Conservation (phyloP, 2,113 vertebrate species). For the Psophia crepitans region DNA sequence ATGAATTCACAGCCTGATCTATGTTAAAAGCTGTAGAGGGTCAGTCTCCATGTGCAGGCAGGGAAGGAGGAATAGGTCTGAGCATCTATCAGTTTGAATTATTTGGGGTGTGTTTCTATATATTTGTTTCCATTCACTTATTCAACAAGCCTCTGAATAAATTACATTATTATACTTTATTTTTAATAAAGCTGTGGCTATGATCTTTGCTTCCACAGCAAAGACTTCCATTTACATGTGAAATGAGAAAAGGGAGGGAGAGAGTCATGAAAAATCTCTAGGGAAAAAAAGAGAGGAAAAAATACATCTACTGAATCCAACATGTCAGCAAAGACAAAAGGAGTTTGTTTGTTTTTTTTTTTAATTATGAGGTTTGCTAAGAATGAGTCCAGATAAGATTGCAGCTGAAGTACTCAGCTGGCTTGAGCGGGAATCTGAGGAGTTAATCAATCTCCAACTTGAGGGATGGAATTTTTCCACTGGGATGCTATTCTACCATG, state of each 20-base stretch:
- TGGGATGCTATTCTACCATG: neutral
- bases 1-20: neutral
- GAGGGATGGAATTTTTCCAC: neutral
- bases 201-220: neutral
- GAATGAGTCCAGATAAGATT: neutral
- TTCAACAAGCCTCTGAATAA: neutral
- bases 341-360: neutral
- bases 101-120: neutral
- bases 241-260: neutral
- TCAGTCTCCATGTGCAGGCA: neutral
- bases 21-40: neutral
- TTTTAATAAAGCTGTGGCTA: neutral
- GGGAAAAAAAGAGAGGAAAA: neutral
- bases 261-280: neutral
- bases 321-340: neutral
- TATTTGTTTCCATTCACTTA: neutral
- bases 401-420: neutral
- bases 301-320: neutral
- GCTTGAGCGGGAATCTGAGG: neutral
- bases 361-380: neutral
- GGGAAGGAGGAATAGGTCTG: neutral
- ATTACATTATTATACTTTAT: neutral
- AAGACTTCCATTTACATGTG: neutral
- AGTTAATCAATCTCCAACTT: neutral
- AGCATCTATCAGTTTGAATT: neutral